Conservation (phyloP, 2,113 vertebrate species). For the Esox niger region DNA sequence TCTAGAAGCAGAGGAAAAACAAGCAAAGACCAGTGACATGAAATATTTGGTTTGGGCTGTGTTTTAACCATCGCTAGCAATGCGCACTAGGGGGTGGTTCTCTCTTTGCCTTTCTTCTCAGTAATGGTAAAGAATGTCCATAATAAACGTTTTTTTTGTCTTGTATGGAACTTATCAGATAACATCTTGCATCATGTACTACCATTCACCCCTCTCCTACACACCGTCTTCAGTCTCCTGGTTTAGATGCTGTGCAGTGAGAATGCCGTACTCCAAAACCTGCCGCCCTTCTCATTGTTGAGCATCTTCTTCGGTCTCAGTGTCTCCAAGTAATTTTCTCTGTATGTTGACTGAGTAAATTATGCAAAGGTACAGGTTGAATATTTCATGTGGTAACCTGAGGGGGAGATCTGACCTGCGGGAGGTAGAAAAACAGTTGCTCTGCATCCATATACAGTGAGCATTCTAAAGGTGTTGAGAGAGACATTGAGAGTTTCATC, state of each 20-base stretch:
- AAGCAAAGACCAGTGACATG: too few species aligned
- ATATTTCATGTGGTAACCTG: conserved; percentile 73
- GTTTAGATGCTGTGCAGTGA: not conserved
- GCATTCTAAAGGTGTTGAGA: conserved; percentile 26
- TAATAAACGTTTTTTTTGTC: not conserved
- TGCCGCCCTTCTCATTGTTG: not conserved
- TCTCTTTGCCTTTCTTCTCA: too few species aligned
- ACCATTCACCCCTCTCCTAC: too few species aligned
- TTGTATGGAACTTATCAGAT: not conserved
- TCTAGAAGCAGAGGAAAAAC: too few species aligned
- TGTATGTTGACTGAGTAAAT: conserved; percentile 65
- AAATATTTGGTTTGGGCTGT: too few species aligned
- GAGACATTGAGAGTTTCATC: conserved; percentile 26
- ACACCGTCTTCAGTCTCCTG: not conserved
- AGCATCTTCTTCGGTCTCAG: not conserved
- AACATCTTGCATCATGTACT: too few species aligned
- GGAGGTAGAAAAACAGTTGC: conserved; percentile 27
- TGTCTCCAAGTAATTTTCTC: conserved; percentile 44
- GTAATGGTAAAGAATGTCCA: too few species aligned
- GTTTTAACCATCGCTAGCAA: too few species aligned
- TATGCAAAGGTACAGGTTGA: conserved; percentile 67
- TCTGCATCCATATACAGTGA: conserved; percentile 24
- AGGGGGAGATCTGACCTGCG: conserved; percentile 49
- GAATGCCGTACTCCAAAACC: not conserved
- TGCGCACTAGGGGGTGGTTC: too few species aligned